Conservation (phyloP, 2,888 invertebrate genomes). For the Bursaphelenchus okinawaensis region DNA sequence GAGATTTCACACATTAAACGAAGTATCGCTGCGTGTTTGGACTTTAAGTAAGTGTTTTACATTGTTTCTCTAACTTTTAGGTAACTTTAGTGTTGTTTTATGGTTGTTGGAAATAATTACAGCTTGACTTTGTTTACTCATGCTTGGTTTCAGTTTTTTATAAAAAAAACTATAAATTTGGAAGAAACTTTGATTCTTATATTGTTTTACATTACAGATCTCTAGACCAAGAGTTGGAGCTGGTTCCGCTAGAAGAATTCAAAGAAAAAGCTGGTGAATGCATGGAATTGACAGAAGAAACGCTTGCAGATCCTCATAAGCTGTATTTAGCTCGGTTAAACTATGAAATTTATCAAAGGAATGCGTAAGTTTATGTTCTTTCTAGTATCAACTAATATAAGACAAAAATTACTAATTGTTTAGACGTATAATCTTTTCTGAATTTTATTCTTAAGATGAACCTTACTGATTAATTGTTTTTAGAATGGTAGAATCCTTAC, state of each 20-base stretch:
- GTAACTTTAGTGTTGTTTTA: neutral
- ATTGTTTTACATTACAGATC: too few relatives aligned
- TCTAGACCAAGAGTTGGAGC: neutral
- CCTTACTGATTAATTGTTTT: neutral
- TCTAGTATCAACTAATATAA: neutral
- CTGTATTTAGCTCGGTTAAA: neutral
- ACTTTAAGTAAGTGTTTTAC: neutral
- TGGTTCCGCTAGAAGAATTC: neutral
- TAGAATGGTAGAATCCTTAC: neutral
- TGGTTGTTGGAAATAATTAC: too few relatives aligned
- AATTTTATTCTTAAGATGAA: too few relatives aligned
- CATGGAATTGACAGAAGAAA: neutral
- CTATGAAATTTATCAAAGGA: neutral
- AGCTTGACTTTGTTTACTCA: too few relatives aligned
- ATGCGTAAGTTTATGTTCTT: neutral
- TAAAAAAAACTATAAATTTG: too few relatives aligned
- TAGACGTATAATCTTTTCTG: too few relatives aligned
- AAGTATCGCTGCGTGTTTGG: neutral
- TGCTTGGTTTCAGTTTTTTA: too few relatives aligned
- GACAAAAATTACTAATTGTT: neutral
- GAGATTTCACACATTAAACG: neutral
- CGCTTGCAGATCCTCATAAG: neutral
- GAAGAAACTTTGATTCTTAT: too few relatives aligned
- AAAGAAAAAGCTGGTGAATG: neutral
- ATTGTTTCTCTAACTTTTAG: neutral